Evolutionary conservation across 2,113 vertebrate species (phyloP), one percentile per base, ranked within the genome.

Genomic region (Puma concolor): DNA sequence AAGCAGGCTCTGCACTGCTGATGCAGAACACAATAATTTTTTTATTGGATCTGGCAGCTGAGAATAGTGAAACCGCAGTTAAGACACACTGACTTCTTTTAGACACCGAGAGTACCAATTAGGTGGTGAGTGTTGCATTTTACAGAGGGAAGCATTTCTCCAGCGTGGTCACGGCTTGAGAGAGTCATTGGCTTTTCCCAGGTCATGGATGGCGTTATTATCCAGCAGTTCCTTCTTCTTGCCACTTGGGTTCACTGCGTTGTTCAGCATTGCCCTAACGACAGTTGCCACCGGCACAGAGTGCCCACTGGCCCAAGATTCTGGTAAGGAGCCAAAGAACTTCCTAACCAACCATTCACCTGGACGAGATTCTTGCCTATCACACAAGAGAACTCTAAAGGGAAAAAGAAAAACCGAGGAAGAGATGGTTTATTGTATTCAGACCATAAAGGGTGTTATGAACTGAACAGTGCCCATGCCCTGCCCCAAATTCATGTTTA

Each of bases 341-440:
- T 99, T 99, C 96, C 98, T 98, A 80, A 98, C 48, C 48, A 99
- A 0, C 99, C 99, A 98, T 95, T 99, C 99, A 12, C 60, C 2
- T 0, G 98, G 98, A 36, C 99, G 94, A 64, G 97, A 99, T 96
- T 99, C 99, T 96, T 99, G 63, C 13, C 98, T 90, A 8, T 99
- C 98, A 83, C 99, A 99, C 98, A 99, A 48, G 8, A 99, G 94
- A 63, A 99, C 98, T 88, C 99, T 99, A 72, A 21, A 87, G 66
- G 74, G 29, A 90, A 33, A 95, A 67, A 93, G 52, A 66, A 92
- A 96, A 63, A 25, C 25, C 48, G 36, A 83, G 19, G 64, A 74
- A 84, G n/a, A 92, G 21, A 54, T 17, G 48, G n/a, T 83, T 41
- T 94, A 33, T 11, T 77, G 21, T 52, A 50, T 72, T 84, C 64